Base-by-base conservation (phyloP, 2,888 invertebrate species). In the Litoditis marina region DNA sequence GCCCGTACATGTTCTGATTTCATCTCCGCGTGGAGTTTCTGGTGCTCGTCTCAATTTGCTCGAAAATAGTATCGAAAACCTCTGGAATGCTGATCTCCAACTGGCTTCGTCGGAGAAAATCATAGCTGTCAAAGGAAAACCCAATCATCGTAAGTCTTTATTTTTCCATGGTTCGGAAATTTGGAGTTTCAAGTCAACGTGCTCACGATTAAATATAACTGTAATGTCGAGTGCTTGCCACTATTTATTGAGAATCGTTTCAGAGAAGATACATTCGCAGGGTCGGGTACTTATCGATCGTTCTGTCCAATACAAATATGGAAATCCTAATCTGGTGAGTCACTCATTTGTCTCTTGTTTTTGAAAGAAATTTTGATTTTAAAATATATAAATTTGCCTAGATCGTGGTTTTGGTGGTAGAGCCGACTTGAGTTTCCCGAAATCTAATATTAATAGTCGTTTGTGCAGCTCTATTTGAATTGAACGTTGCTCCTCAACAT, bases 301-400 rank as follows among this genome's bases (percentile, higher is more conserved):
- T 68, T 92, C 92, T 77, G 98, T 99, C 58, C 88, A 96, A 39
- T 98, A 98, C 87, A 99, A 98, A 85, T 96, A 99, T 85, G 88
- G 92, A 75, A 98, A 98, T 87, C 98, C 98, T 31, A 98, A 98
- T 86, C 87, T 98, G 71, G 89, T 94, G 68, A 42, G 57, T 46
- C 42, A 30, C 27, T 11, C 6, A 5, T n/a, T 50, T 4, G 25
- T 50, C 8, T 11, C 6, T 50, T 11, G 11, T 13, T 39, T 13
- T 39, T 11, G 13, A 11, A n/a, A 39, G 39, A n/a, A n/a, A n/a
- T n/a, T n/a, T n/a, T n/a, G n/a, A n/a, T n/a, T n/a, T n/a, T n/a
- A n/a, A n/a, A n/a, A n/a, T n/a, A n/a, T n/a, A n/a, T n/a, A n/a
- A n/a, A n/a, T n/a, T n/a, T n/a, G n/a, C n/a, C n/a, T n/a, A n/a